Base-by-base conservation (phyloP, 2,888 invertebrate genomes). In the Osmoderma eremita region DNA sequence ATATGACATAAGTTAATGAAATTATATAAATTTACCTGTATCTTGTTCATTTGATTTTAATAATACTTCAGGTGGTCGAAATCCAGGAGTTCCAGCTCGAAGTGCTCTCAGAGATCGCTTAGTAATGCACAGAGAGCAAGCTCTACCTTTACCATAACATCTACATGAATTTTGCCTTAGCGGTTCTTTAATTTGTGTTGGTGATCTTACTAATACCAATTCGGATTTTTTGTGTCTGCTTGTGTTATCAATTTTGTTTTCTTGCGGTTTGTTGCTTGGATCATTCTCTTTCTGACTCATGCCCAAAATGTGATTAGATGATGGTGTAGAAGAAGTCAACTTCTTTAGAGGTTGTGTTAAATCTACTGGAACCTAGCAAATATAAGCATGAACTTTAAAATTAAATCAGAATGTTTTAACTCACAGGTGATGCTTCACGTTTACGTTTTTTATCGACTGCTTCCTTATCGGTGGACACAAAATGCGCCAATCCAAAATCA, bases 401-500 rank as follows among this genome's bases (percentile, higher is more conserved):
- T 24, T 10, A 30, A 6, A 8, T 30, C 6, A 30, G 17, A 12
- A 12, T 30, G 13, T 10, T 39, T 20, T 17, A 51, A 64, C 64
- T 50, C 50, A 67, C 67, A 24, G 64, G 58, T 36, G 64, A 63
- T 18, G 38, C 13, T 22, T 62, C 63, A 2, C 53, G 63, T 41
- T 65, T 68, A 39, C 72, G 65, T 12, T 69, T 67, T 18, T 42
- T 61, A 15, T 63, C 45, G 20, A 50, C 10, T 15, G 36, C 24
- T 41, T 61, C 65, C 24, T 30, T 62, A 49, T 20, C 53, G 12
- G 48, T 62, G 13, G 61, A 42, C 69, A 86, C 83, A 50, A 86
- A 86, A 81, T 95, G 94, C 18, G 95, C 93, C 70, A 96, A 84
- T 0, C 96, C 96, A 85, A 96, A 96, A 82, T 96, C 95, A 12